Percentiles rank a stretch among this genome's conserved stretches.
These are phyloP conservation scores for Carabus problematicus DNA, from an alignment of 2,888 invertebrate species.

Conservation along the genomic window DNA sequence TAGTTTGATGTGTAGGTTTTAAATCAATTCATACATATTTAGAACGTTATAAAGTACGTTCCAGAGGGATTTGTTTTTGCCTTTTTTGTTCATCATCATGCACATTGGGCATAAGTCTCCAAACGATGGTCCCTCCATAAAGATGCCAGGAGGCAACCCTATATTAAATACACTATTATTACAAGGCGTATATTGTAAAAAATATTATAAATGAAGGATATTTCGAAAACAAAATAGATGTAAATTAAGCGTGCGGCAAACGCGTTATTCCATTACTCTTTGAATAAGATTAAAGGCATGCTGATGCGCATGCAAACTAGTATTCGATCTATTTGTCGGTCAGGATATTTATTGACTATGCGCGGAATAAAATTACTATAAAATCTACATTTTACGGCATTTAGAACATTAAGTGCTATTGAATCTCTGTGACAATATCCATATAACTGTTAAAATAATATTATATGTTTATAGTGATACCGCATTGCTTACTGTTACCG, in stretches of 20 bases:
- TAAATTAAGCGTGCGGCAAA: too few species aligned
- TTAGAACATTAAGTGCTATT: too few species aligned
- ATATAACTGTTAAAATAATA: too few species aligned
- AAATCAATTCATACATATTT: conserved; percentile 28
- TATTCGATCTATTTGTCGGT: neutral
- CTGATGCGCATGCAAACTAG: too few species aligned
- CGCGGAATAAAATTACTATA: too few species aligned
- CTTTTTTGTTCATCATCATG: conserved; percentile 30
- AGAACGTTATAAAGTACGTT: conserved; percentile 18
- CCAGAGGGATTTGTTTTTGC: conserved; percentile 30
- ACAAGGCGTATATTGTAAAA: neutral
- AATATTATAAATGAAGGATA: neutral
- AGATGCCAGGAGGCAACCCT: conserved; percentile 10
- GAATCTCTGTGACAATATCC: too few species aligned
- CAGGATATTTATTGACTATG: neutral
- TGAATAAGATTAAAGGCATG: too few species aligned
- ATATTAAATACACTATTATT: conserved; percentile 4
- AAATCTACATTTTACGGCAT: too few species aligned
- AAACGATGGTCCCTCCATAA: conserved; percentile 10
- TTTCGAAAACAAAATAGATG: neutral
- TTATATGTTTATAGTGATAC: too few species aligned
- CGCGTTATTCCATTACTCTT: too few species aligned
- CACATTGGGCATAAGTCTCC: conserved; percentile 36
- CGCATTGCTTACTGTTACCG: too few species aligned
- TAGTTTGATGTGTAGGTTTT: neutral